phyloP scores from a whole-genome alignment of 92 coral and sea anemone genomes.

The Siderastrea radians region DNA sequence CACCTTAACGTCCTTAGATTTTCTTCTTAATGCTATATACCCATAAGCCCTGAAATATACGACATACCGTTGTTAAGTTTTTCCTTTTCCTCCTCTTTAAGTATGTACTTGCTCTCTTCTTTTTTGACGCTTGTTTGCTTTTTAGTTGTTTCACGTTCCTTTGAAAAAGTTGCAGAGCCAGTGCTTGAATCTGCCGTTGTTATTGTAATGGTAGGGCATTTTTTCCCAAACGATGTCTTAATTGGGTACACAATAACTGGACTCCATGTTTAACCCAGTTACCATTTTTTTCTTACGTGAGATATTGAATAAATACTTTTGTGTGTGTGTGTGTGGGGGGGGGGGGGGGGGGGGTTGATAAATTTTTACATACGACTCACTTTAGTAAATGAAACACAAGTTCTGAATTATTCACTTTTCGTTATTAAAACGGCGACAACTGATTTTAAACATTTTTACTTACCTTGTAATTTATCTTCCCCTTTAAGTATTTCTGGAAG shows the following conservation, averaged over 20 bases:
- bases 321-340: too few species aligned
- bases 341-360: too few species aligned
- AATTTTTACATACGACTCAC: constrained; percentile 2
- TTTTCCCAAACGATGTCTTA: constrained; percentile 59
- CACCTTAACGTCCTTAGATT: constrained; percentile 22
- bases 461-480: constrained; percentile 54
- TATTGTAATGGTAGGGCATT: constrained; percentile 56
- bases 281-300: background rate
- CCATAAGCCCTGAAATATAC: background rate
- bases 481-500: too few species aligned
- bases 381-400: constrained; percentile 21
- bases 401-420: constrained; percentile 10
- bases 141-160: constrained; percentile 38
- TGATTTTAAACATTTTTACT: constrained; percentile 41
- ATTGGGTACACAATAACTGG: constrained; percentile 64
- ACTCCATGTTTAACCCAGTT: constrained; percentile 33
- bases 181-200: constrained; percentile 52
- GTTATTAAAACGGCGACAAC: constrained; percentile 35
- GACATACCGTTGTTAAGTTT: constrained; percentile 57
- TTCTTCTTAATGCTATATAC: too few species aligned
- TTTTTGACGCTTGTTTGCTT: constrained; percentile 27
- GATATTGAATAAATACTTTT: background rate
- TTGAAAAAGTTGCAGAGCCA: constrained; percentile 19
- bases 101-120: constrained; percentile 36
- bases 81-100: constrained; percentile 53